phyloP scores from a whole-genome alignment of 64 coral and sea anemone genomes.

The Orbicella faveolata region DNA sequence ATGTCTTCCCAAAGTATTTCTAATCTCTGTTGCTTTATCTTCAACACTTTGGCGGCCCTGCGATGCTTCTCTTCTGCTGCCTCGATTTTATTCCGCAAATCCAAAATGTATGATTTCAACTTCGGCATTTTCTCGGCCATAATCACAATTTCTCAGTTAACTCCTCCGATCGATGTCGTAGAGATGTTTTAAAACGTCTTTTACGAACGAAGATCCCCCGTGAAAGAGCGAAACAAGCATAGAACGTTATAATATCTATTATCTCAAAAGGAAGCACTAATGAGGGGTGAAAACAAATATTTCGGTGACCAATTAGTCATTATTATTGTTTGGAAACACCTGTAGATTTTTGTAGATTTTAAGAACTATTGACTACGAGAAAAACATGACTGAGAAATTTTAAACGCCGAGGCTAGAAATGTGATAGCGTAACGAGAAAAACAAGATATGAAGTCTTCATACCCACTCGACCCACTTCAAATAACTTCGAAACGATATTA shows the following conservation, averaged over 20 bases:
- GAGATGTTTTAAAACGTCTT: background rate
- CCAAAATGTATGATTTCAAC: slow-evolving; percentile 8
- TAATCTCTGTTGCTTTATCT: background rate
- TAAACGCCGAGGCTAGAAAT: too few species aligned
- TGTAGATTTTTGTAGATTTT: background rate
- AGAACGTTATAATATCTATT: background rate
- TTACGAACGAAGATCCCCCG: background rate
- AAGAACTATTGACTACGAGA: background rate
- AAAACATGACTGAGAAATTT: background rate
- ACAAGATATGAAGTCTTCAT: too few species aligned
- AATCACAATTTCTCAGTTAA: background rate
- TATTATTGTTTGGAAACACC: background rate
- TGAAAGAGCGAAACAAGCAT: background rate
- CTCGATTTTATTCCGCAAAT: slow-evolving; percentile 24
- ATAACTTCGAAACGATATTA: too few species aligned
- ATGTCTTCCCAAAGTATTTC: background rate
- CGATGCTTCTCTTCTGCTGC: slow-evolving; percentile 11
- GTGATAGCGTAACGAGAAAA: too few species aligned
- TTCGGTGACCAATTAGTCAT: background rate
- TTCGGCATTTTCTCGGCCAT: slow-evolving; percentile 10
- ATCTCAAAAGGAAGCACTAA: background rate
- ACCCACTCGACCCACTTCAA: too few species aligned
- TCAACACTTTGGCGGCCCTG: background rate
- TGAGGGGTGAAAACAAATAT: slow-evolving; percentile 1
- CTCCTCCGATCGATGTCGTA: background rate